phyloP scores from a whole-genome alignment of 92 coral and sea anemone species.

The Diadumene lineata region DNA sequence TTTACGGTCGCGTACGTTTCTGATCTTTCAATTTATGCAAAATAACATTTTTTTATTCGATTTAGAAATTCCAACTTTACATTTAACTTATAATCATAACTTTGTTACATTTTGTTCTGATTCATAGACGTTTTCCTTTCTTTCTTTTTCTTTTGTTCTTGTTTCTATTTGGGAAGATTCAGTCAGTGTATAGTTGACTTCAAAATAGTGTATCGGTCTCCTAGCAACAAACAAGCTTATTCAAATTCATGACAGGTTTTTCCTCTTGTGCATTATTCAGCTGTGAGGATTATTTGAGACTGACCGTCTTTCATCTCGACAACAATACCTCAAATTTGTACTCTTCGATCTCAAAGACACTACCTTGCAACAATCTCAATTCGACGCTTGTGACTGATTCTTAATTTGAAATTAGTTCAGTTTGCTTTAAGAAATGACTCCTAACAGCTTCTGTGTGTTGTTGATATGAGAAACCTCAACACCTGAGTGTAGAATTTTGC shows the following conservation, averaged over 20 bases:
- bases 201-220: too few species aligned
- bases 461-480: neutral
- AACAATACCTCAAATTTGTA: neutral
- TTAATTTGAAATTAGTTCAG: neutral
- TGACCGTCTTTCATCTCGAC: neutral
- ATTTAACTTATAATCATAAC: too few species aligned
- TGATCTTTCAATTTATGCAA: too few species aligned
- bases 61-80: too few species aligned
- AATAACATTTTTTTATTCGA: too few species aligned
- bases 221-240: neutral
- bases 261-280: neutral
- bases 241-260: neutral
- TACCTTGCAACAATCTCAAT: neutral
- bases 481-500: neutral
- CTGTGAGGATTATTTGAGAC: neutral
- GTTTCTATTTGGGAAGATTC: too few species aligned
- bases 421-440: neutral
- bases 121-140: too few species aligned
- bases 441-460: neutral
- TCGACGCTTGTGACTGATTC: neutral
- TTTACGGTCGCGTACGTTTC: too few species aligned
- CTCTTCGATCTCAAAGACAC: neutral
- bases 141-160: too few species aligned
- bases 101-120: too few species aligned
- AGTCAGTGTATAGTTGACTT: too few species aligned